A percentile compares a stretch with the other conserved stretches of the same genome.
These are phyloP conservation scores for Eurystomus glaucurus DNA, from an alignment of 2,797 vertebrate species.

Conservation along the genomic window DNA sequence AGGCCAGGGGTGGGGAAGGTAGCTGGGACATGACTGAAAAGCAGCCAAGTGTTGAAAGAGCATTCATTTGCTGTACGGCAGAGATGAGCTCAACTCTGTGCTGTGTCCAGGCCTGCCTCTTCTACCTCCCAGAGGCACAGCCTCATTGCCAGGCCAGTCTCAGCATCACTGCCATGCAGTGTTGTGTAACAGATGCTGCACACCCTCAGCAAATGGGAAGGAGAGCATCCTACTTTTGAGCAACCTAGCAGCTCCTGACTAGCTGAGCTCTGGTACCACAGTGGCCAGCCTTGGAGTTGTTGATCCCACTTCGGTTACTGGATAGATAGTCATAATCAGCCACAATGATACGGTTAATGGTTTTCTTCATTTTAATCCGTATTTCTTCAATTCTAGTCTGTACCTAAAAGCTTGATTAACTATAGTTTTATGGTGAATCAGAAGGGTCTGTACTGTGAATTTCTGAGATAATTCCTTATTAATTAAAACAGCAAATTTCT, in stretches of 20 bases:
- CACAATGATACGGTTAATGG: background rate
- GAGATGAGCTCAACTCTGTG: background rate
- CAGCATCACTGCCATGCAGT: background rate
- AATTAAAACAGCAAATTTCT: conserved; percentile 51
- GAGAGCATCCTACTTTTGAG: background rate
- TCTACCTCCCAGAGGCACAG: background rate
- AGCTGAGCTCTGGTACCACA: background rate
- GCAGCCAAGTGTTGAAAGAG: background rate
- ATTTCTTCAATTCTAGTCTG: conserved; percentile 5
- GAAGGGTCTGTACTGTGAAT: background rate
- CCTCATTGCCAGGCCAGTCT: fast-evolving
- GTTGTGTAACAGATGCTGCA: background rate
- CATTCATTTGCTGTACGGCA: background rate
- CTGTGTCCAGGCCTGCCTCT: background rate
- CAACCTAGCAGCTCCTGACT: background rate
- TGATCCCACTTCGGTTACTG: background rate
- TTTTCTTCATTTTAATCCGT: conserved; percentile 12
- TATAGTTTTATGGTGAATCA: conserved; percentile 6
- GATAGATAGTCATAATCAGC: background rate
- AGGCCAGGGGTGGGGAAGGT: background rate
- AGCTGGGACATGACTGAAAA: background rate
- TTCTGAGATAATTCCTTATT: conserved; percentile 40
- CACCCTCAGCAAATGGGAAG: fast-evolving
- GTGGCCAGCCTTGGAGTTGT: background rate
- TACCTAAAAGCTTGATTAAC: background rate